Percentiles rank a stretch among this genome's conserved stretches.
phyloP scores from a whole-genome alignment of 2,113 vertebrate genomes.

The Amblyornis subalaris region DNA sequence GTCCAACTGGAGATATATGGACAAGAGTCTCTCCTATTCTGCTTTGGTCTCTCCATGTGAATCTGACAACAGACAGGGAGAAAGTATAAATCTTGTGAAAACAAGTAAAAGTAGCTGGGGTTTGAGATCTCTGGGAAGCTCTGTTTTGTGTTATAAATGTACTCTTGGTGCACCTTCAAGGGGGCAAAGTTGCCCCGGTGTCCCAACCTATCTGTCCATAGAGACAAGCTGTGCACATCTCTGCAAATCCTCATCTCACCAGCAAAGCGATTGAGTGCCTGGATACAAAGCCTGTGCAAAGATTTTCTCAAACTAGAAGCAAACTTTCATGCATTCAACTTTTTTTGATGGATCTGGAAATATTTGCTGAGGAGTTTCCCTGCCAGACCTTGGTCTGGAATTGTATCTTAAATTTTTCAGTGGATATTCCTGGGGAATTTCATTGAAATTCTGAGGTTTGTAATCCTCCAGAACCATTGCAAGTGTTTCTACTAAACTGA shows the following conservation, averaged over 20 bases:
- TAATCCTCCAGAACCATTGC: neutral
- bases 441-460: neutral
- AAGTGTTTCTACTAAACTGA: neutral
- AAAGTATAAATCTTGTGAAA: neutral
- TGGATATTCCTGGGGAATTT: neutral
- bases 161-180: neutral
- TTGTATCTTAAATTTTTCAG: neutral
- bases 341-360: neutral
- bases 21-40: neutral
- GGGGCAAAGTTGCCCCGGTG: neutral
- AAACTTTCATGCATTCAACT: neutral
- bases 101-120: neutral
- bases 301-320: neutral
- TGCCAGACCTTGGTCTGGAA: neutral
- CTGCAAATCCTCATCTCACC: neutral
- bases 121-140: neutral
- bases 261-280: neutral
- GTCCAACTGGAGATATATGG: neutral
- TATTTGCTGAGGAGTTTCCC: neutral
- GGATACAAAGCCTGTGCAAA: neutral
- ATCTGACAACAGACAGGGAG: neutral
- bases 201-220: neutral
- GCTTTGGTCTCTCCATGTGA: neutral
- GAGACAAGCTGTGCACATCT: neutral
- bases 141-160: neutral